Conservation (phyloP, 2,888 invertebrate genomes). For the Melanargia galathea region DNA sequence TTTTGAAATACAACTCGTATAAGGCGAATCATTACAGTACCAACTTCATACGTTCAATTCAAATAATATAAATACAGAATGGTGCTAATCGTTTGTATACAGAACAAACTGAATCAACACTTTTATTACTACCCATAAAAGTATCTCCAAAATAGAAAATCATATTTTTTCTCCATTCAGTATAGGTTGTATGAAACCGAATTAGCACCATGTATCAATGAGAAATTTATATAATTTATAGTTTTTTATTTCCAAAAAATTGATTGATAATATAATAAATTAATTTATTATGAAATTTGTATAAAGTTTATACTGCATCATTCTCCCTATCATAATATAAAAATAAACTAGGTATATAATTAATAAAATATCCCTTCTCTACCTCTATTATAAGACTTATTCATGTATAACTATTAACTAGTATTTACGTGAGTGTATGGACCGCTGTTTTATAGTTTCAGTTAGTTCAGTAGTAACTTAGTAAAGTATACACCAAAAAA, state of each 20-base stretch:
- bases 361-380: not conserved
- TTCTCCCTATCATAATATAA: slow-evolving; percentile 10
- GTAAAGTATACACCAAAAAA: too few relatives aligned
- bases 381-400: not conserved
- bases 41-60: not conserved
- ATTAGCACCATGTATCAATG: not conserved
- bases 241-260: not conserved
- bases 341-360: slow-evolving; percentile 7
- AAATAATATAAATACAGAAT: not conserved
- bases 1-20: not conserved
- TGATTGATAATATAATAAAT: not conserved
- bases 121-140: not conserved
- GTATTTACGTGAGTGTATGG: too few relatives aligned
- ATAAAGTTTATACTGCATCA: slow-evolving; percentile 4
- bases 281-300: not conserved
- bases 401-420: not conserved
- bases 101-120: not conserved
- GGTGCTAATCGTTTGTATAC: not conserved
- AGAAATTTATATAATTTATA: not conserved
- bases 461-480: too few relatives aligned
- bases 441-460: too few relatives aligned
- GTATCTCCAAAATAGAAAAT: not conserved
- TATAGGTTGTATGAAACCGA: not conserved
- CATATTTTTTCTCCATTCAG: not conserved
- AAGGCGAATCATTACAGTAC: slow-evolving; percentile 17